A percentile compares a stretch with the other conserved stretches of the same genome.
These are phyloP conservation scores for Dryocosmus kuriphilus DNA, from an alignment of 2,888 invertebrate species.

Conservation along the genomic window DNA sequence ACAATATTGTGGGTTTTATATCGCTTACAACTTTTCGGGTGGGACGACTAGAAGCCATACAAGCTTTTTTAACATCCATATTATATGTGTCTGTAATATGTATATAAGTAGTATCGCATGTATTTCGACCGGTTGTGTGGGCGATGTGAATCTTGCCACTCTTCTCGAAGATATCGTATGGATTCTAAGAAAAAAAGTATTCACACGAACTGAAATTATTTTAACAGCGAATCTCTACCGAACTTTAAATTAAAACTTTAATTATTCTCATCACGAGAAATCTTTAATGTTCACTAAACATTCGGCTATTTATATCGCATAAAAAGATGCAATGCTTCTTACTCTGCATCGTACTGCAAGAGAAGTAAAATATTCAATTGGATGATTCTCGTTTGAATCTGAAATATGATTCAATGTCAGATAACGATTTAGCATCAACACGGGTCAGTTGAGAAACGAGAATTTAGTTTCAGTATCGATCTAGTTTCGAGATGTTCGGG, in stretches of 20 bases:
- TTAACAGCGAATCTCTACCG: not conserved
- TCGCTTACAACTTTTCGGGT: slow-evolving; percentile 21
- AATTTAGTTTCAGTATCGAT: slow-evolving; percentile 27
- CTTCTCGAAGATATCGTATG: slow-evolving; percentile 7
- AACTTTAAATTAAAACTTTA: not conserved
- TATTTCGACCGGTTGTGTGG: slow-evolving; percentile 38
- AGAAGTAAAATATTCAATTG: slow-evolving; percentile 6
- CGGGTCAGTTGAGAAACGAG: slow-evolving; percentile 50
- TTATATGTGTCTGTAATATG: not conserved
- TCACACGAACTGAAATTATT: not conserved
- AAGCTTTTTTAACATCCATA: not conserved
- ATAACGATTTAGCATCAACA: slow-evolving; percentile 24
- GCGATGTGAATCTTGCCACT: slow-evolving; percentile 30
- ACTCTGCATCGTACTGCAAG: no score
- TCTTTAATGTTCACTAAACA: not conserved
- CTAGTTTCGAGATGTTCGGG: slow-evolving; percentile 28
- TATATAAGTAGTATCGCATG: not conserved
- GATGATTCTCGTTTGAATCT: slow-evolving; percentile 5
- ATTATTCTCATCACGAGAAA: not conserved
- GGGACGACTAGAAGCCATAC: not conserved
- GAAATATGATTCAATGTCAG: slow-evolving; percentile 25
- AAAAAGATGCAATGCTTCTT: not conserved
- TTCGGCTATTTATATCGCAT: not conserved
- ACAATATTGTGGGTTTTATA: slow-evolving; percentile 7
- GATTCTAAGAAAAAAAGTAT: slow-evolving; percentile 6